These are phyloP conservation scores for Paedocypris sp. DNA, from an alignment of 2,113 vertebrate genomes.

Conservation along the genomic window DNA sequence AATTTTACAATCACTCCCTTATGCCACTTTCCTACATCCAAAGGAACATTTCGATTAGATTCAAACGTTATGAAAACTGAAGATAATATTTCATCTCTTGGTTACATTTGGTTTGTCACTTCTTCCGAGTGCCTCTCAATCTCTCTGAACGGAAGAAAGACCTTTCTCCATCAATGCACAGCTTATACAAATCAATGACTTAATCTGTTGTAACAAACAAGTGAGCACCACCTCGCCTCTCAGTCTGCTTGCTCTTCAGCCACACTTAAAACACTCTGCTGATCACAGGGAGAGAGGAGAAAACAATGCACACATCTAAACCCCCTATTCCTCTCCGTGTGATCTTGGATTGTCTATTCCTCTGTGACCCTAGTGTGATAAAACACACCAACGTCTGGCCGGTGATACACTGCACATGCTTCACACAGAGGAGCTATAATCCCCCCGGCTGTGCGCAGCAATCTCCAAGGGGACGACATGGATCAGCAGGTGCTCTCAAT, in stretches of 20 bases:
- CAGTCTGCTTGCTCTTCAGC: conserved; percentile 7
- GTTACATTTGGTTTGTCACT: conserved; percentile 14
- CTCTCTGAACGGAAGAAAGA: conserved; percentile 26
- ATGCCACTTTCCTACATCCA: conserved; percentile 45
- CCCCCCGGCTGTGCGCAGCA: background rate
- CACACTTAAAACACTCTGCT: conserved; percentile 12
- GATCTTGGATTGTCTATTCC: conserved; percentile 13
- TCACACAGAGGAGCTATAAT: conserved; percentile 10
- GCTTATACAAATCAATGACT: conserved; percentile 63
- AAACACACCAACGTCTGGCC: conserved; percentile 6
- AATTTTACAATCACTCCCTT: conserved; percentile 62
- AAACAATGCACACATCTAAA: background rate
- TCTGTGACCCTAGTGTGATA: conserved; percentile 21
- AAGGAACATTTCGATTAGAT: too few species aligned
- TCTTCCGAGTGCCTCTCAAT: conserved; percentile 1
- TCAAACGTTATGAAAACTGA: too few species aligned
- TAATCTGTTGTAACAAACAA: conserved; percentile 66
- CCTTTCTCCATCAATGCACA: conserved; percentile 57
- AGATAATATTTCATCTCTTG: conserved; percentile 13
- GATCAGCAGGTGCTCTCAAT: conserved; percentile 46
- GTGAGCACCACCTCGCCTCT: conserved; percentile 49
- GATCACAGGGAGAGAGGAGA: conserved; percentile 1
- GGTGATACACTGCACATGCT: background rate
- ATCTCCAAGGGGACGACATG: conserved; percentile 29
- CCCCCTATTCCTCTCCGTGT: background rate